Evolutionary conservation across 2,113 vertebrate species (phyloP).

Genomic region (mouse (Mus musculus)): GRCm39 chr8:92545001-92545500

Average conservation of each 20-base stretch:
- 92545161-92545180: too few species aligned
- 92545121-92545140: accelerated
- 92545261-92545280: not conserved
- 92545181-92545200: not conserved
- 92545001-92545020: not conserved
- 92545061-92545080: too few species aligned
- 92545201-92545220: not conserved
- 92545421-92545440: not conserved
- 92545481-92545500: constrained; percentile 78
- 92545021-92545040: not conserved
- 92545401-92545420: not conserved
- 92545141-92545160: accelerated
- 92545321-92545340: accelerated
- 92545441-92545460: constrained; percentile 42
- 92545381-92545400: not conserved
- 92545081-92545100: not conserved
- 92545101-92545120: not conserved
- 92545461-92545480: constrained; percentile 54
- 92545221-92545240: accelerated
- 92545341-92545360: not conserved
- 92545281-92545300: not conserved
- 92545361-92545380: not conserved
- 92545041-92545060: not conserved
- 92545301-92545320: too few species aligned
- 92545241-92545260: not conserved